These are phyloP conservation scores for Cetoscarus ocellatus DNA, from an alignment of 2,797 vertebrate genomes.

Conservation along the genomic window DNA sequence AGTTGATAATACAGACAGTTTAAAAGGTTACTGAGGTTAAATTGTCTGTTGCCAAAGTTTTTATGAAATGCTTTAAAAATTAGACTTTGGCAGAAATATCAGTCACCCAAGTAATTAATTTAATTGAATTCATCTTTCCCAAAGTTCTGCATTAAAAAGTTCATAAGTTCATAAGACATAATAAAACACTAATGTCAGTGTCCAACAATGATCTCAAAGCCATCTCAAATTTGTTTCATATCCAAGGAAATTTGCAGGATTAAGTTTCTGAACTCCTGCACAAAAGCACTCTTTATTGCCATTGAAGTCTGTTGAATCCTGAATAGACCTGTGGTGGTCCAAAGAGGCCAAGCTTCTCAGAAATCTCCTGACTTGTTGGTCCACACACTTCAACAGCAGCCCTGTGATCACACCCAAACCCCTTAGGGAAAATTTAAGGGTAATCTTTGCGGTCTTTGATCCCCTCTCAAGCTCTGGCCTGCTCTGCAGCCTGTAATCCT, in stretches of 20 bases:
- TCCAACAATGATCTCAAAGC: conserved; percentile 24
- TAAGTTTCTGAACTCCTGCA: neutral
- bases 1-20: no score
- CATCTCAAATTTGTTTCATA: neutral
- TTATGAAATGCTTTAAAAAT: no score
- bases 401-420: conserved; percentile 16
- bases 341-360: no score
- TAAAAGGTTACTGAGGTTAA: no score
- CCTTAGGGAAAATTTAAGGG: conserved; percentile 1
- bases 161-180: neutral
- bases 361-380: neutral
- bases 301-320: neutral
- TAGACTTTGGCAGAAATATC: no score
- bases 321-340: neutral
- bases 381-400: neutral
- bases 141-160: no score
- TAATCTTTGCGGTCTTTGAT: conserved; percentile 23
- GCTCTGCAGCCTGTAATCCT: conserved; percentile 54
- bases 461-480: conserved; percentile 25
- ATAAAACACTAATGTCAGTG: neutral
- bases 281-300: neutral
- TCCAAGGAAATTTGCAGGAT: neutral
- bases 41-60: no score
- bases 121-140: no score
- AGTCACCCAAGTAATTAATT: no score